A percentile compares a stretch with the other conserved stretches of the same genome.
phyloP scores from a whole-genome alignment of 2,113 vertebrate species.

The Rutilus rutilus region DNA sequence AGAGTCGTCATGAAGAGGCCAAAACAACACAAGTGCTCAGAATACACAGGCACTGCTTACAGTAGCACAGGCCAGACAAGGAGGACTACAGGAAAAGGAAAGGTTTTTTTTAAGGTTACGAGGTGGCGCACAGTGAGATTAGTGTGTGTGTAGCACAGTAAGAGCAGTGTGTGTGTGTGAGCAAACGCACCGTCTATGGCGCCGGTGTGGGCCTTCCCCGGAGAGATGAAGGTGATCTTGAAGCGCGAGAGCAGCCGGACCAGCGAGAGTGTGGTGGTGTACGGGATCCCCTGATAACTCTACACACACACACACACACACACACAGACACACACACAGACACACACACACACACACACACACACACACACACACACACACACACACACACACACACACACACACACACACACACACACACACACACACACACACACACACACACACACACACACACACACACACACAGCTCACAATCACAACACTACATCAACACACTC shows the following conservation, averaged over 20 bases:
- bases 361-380: no score
- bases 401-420: no score
- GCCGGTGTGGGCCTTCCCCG: slow-evolving; percentile 94
- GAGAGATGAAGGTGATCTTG: slow-evolving; percentile 87
- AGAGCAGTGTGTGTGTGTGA: not conserved
- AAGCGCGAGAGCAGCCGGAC: slow-evolving; percentile 93
- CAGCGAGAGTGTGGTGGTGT: slow-evolving; percentile 89
- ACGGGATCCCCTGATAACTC: slow-evolving; percentile 89
- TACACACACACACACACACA: slow-evolving; percentile 53
- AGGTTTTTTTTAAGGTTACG: not conserved
- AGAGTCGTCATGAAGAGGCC: no score
- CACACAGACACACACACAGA: no score
- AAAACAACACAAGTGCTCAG: no score
- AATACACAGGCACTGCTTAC: no score
- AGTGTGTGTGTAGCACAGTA: not conserved
- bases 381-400: not conserved
- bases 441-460: not conserved
- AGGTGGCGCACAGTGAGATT: not conserved
- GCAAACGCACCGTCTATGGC: slow-evolving; percentile 87
- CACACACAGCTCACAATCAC: no score
- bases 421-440: no score
- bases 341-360: not conserved
- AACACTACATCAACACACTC: no score
- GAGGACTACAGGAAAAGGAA: no score
- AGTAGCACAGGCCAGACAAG: no score